phyloP scores from a whole-genome alignment of 2,888 invertebrate species.

The Agonopterix arenella region DNA sequence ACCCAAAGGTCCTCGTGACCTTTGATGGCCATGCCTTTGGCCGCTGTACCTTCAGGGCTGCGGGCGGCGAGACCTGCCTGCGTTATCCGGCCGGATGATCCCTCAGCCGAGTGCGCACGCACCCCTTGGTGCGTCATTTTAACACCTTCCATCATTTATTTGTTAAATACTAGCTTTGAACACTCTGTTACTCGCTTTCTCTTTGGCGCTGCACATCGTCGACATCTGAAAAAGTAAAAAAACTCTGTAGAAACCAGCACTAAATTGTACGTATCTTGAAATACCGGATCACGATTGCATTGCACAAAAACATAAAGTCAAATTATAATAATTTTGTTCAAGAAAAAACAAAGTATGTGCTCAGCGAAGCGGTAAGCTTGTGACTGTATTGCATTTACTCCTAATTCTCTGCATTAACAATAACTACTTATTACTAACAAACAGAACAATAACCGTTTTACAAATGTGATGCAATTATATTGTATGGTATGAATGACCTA shows the following conservation, averaged over 20 bases:
- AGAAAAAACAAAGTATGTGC: background rate
- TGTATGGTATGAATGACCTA: background rate
- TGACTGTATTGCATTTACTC: background rate
- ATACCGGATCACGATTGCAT: no score
- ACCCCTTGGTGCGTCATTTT: conserved; percentile 77
- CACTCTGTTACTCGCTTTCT: conserved; percentile 28
- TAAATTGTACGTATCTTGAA: no score
- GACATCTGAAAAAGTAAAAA: conserved; percentile 41
- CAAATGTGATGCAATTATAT: conserved; percentile 5
- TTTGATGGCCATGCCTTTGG: conserved; percentile 96
- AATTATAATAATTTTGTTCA: background rate
- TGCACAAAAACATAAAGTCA: no score
- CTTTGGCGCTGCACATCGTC: conserved; percentile 41
- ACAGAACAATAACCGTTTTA: conserved; percentile 3
- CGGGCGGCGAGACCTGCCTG: conserved; percentile 91
- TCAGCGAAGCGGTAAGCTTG: background rate
- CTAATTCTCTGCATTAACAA: background rate
- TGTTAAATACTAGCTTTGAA: conserved; percentile 24
- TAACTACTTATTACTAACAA: background rate
- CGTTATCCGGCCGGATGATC: conserved; percentile 79
- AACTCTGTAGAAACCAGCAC: no score
- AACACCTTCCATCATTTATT: conserved; percentile 64
- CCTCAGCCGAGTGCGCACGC: conserved; percentile 76
- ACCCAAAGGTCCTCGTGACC: conserved; percentile 98
- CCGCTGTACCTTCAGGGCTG: conserved; percentile 94